phyloP scores from a whole-genome alignment of 2,888 invertebrate genomes.

The Smittia sp. region DNA sequence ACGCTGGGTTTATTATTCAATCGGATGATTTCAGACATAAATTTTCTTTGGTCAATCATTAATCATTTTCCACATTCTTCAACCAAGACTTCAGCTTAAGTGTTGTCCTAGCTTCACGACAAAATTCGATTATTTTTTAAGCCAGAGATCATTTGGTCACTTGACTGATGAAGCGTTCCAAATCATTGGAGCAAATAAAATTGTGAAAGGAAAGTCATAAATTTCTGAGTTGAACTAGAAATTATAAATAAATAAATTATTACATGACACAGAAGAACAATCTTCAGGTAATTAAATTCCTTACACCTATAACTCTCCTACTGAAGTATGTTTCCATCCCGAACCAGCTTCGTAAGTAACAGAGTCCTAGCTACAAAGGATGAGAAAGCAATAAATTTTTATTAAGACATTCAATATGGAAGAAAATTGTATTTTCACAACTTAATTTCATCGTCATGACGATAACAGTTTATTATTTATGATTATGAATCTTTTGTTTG shows the following conservation, averaged over 20 bases:
- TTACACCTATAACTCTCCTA: not conserved
- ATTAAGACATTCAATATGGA: constrained; percentile 31
- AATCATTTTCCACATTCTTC: constrained; percentile 33
- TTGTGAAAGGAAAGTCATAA: not conserved
- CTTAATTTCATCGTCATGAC: not conserved
- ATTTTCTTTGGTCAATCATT: constrained; percentile 36
- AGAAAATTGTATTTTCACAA: constrained; percentile 22
- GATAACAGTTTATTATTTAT: constrained; percentile 32
- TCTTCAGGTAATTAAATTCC: constrained; percentile 36
- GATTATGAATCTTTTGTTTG: not conserved
- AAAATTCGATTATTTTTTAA: no score
- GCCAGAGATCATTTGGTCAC: no score
- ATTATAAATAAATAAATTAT: constrained; percentile 38
- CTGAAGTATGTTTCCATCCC: not conserved
- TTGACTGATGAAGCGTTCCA: no score
- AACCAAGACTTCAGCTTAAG: not conserved
- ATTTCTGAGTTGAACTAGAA: no score
- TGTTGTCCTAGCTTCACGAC: no score
- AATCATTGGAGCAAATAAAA: not conserved
- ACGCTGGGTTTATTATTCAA: constrained; percentile 10
- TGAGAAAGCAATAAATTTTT: constrained; percentile 35
- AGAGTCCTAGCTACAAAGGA: not conserved
- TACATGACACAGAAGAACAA: constrained; percentile 4
- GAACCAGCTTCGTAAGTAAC: not conserved
- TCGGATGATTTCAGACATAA: constrained; percentile 16